phyloP scores from a whole-genome alignment of 2,888 invertebrate genomes.

The Heliconius sara region DNA sequence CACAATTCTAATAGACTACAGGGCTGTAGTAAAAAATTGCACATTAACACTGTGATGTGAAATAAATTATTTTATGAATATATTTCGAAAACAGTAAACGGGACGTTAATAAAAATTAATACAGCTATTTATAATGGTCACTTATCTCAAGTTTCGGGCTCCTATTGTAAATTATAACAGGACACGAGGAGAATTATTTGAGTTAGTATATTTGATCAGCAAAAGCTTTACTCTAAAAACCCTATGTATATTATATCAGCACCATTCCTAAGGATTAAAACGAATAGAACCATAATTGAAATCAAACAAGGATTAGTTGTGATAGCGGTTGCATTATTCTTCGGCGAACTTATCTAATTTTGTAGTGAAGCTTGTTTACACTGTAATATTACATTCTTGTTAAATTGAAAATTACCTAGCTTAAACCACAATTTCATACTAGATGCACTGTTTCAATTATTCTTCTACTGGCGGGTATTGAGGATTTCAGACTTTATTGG shows the following conservation, averaged over 20 bases:
- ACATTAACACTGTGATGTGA: too few relatives aligned
- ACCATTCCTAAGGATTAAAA: constrained; percentile 4
- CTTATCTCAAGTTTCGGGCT: too few relatives aligned
- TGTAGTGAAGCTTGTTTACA: constrained; percentile 8
- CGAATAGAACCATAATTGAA: constrained; percentile 67
- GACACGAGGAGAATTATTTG: background rate
- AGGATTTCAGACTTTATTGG: background rate
- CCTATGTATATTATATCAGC: background rate
- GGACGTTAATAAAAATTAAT: too few relatives aligned
- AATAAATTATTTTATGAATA: too few relatives aligned
- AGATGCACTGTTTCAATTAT: background rate
- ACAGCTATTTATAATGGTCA: too few relatives aligned
- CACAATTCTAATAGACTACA: too few relatives aligned
- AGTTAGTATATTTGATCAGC: background rate
- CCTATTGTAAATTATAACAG: too few relatives aligned
- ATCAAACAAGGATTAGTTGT: constrained; percentile 77
- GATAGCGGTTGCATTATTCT: constrained; percentile 65
- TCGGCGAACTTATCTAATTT: constrained; percentile 44
- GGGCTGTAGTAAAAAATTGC: too few relatives aligned
- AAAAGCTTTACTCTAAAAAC: too few relatives aligned
- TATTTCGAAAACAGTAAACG: too few relatives aligned
- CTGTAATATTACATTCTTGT: constrained; percentile 6
- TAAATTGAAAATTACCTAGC: background rate
- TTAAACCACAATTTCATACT: background rate
- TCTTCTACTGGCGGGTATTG: background rate